A percentile compares a stretch with the other conserved stretches of the same genome.
Conservation (phyloP, 1,140 invertebrate genomes). For the Notospermus geniculatus region DNA sequence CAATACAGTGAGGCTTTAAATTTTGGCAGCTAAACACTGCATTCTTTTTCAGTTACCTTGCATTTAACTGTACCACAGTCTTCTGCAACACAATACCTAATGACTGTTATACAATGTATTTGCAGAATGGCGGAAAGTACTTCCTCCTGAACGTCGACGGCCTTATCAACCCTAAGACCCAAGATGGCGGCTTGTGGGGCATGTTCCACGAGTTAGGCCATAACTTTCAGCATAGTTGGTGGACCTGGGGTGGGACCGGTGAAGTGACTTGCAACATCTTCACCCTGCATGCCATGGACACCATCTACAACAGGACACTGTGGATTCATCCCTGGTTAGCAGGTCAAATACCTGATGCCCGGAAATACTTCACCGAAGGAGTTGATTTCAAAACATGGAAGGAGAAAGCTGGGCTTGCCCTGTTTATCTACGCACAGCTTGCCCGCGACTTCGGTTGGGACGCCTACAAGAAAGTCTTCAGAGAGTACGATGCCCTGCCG, state of each 20-base stretch:
- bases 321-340: slow-evolving; percentile 26
- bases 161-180: slow-evolving; percentile 10
- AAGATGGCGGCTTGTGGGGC: slow-evolving; percentile 27
- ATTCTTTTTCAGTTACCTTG: no score
- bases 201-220: slow-evolving; percentile 34
- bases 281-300: slow-evolving; percentile 31
- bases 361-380: slow-evolving; percentile 12
- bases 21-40: no score
- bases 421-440: no score
- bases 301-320: slow-evolving; percentile 17
- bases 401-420: not conserved
- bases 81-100: no score
- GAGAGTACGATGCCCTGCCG: no score
- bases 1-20: no score
- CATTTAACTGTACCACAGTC: no score
- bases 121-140: not conserved
- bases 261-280: slow-evolving; percentile 36
- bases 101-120: no score
- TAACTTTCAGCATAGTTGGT: slow-evolving; percentile 27
- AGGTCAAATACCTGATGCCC: slow-evolving; percentile 3
- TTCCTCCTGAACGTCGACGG: slow-evolving; percentile 23
- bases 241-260: slow-evolving; percentile 28
- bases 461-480: no score
- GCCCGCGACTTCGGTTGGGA: no score
- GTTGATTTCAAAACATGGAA: slow-evolving; percentile 26